Evolutionary conservation across 2,113 vertebrate species (phyloP).

Genomic region (Eptesicus fuscus): DNA sequence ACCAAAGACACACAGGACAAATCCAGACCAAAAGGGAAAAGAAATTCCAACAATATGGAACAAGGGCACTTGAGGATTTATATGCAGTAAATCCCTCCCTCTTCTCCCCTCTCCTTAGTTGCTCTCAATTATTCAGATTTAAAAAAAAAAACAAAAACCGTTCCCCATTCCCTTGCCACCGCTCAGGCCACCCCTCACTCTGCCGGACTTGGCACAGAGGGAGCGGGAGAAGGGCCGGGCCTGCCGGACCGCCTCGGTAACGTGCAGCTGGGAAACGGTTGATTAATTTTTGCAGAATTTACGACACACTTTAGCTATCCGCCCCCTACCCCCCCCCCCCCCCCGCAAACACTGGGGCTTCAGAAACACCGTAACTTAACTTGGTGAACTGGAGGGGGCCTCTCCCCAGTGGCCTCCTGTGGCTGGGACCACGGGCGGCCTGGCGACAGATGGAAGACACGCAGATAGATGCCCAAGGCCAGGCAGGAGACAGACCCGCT

Average conservation of each 20-base stretch:
- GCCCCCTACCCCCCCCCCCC: not conserved
- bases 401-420: not conserved
- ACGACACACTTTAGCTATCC: conserved; percentile 74
- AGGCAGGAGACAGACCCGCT: not conserved
- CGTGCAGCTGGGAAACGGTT: conserved; percentile 93
- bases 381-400: conserved; percentile 64
- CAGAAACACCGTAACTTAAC: conserved; percentile 74
- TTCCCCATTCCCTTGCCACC: not conserved
- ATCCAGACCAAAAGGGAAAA: conserved; percentile 81
- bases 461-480: conserved; percentile 4
- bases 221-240: conserved; percentile 84
- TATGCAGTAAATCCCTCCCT: conserved; percentile 80
- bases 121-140: conserved; percentile 85
- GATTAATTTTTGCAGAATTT: conserved; percentile 96
- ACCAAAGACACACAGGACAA: conserved; percentile 96
- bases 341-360: conserved; percentile 62
- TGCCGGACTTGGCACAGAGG: conserved; percentile 71
- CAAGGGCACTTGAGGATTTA: conserved; percentile 83
- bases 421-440: conserved; percentile 4
- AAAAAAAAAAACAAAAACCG: no score
- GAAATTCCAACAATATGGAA: conserved; percentile 84
- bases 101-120: conserved; percentile 66
- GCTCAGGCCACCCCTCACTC: conserved; percentile 34
- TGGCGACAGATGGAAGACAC: not conserved
- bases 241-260: conserved; percentile 92